A percentile compares a stretch with the other conserved stretches of the same genome.
phyloP scores from a whole-genome alignment of 2,888 invertebrate genomes.

The Nebria brevicollis region DNA sequence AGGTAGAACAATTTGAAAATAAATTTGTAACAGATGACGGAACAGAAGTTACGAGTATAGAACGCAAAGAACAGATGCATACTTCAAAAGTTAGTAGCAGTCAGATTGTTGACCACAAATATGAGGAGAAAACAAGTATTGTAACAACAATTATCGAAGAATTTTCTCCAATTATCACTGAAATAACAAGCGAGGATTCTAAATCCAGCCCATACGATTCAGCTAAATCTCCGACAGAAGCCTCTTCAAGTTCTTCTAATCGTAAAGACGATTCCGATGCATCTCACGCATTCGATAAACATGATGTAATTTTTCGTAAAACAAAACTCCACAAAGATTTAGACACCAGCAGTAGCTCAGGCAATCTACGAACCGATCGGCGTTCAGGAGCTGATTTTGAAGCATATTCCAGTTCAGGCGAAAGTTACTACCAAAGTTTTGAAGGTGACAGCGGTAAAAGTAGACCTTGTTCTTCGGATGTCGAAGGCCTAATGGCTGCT shows the following conservation, averaged over 20 bases:
- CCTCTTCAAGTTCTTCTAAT: constrained; percentile 60
- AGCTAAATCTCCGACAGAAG: constrained; percentile 67
- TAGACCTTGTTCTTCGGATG: constrained; percentile 86
- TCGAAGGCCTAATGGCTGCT: constrained; percentile 81
- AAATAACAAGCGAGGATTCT: constrained; percentile 63
- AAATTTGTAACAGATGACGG: constrained; percentile 54
- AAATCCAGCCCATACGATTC: constrained; percentile 63
- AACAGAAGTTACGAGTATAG: constrained; percentile 44
- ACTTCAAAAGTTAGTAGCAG: constrained; percentile 49
- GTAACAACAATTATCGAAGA: constrained; percentile 49
- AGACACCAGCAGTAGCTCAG: constrained; percentile 60
- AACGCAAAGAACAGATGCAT: constrained; percentile 52
- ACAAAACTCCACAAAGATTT: constrained; percentile 56
- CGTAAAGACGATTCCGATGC: constrained; percentile 58
- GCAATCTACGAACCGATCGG: constrained; percentile 67
- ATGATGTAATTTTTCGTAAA: constrained; percentile 60
- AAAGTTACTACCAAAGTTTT: constrained; percentile 89
- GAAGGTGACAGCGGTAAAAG: constrained; percentile 79
- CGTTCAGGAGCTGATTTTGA: constrained; percentile 83
- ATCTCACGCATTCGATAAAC: constrained; percentile 54
- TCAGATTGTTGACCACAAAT: constrained; percentile 48
- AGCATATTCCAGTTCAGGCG: constrained; percentile 86
- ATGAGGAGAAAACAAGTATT: constrained; percentile 48
- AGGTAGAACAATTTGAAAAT: constrained; percentile 52
- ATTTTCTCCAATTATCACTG: constrained; percentile 49